These are phyloP conservation scores for Phortica magna DNA, from an alignment of 2,888 invertebrate species.

Conservation along the genomic window DNA sequence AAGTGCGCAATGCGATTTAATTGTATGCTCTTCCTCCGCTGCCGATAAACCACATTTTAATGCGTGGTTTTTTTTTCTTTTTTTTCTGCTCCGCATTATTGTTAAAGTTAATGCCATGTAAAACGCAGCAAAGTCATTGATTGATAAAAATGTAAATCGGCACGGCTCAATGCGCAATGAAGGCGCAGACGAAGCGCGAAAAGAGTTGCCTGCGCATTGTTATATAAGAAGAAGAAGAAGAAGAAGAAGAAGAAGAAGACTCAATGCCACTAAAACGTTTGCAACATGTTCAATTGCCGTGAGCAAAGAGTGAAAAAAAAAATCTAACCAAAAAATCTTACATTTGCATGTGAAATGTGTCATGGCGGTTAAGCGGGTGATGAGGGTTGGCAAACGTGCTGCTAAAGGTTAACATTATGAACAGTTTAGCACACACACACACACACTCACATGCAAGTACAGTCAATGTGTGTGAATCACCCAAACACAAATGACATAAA, in stretches of 20 bases:
- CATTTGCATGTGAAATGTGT: too few relatives aligned
- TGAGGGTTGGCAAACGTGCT: too few relatives aligned
- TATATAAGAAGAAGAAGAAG: too few relatives aligned
- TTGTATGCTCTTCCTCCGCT: background rate
- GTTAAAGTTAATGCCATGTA: slow-evolving; percentile 7
- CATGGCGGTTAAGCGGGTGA: too few relatives aligned
- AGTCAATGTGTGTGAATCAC: background rate
- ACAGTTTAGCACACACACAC: slow-evolving; percentile 22
- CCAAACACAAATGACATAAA: slow-evolving; percentile 65
- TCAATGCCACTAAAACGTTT: too few relatives aligned
- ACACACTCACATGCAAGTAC: slow-evolving; percentile 32
- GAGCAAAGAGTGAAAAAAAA: background rate
- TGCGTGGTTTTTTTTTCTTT: too few relatives aligned
- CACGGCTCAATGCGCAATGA: background rate
- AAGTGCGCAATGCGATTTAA: background rate
- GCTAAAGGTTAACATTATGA: too few relatives aligned
- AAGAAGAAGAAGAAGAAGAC: too few relatives aligned
- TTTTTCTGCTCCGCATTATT: background rate
- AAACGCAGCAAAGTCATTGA: background rate
- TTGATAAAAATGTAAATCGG: background rate
- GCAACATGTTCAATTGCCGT: too few relatives aligned
- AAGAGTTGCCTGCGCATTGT: too few relatives aligned
- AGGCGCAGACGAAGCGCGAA: too few relatives aligned
- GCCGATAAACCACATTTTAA: too few relatives aligned
- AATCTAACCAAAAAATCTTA: background rate